These are phyloP conservation scores for Drosophila littoralis DNA, from an alignment of 1,140 invertebrate species.

Conservation along the genomic window DNA sequence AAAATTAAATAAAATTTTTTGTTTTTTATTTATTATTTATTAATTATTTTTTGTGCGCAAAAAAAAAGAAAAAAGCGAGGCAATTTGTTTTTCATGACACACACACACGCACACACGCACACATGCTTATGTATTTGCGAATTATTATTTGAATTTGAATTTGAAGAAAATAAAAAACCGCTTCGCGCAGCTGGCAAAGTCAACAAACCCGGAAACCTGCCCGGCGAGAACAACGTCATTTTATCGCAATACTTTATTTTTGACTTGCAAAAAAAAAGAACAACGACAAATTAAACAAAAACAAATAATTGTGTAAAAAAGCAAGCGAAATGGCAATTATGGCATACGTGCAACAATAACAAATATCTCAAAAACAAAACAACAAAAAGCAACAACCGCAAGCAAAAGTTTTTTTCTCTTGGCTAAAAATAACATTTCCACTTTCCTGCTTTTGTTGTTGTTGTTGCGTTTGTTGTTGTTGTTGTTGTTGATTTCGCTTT, in stretches of 20 bases:
- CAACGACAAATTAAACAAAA: constrained; percentile 38
- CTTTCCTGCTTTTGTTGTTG: constrained; percentile 27
- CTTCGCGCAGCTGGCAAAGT: constrained; percentile 58
- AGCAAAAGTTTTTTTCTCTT: constrained; percentile 58
- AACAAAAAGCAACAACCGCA: constrained; percentile 37
- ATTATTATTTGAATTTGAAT: constrained; percentile 58
- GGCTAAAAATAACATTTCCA: constrained; percentile 60
- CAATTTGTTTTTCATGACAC: constrained; percentile 50
- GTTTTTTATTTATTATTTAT: constrained; percentile 7
- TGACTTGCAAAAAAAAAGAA: constrained; percentile 39
- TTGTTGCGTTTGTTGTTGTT: constrained; percentile 25
- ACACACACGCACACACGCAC: background rate
- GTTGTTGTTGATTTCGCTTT: constrained; percentile 49
- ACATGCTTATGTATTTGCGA: constrained; percentile 29
- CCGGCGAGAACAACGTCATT: constrained; percentile 66
- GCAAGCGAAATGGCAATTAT: constrained; percentile 1
- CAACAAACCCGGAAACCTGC: constrained; percentile 79
- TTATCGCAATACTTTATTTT: constrained; percentile 70
- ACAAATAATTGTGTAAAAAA: constrained; percentile 19
- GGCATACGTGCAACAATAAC: constrained; percentile 13
- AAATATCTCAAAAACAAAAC: constrained; percentile 28
- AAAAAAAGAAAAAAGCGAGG: constrained; percentile 9
- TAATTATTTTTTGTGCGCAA: constrained; percentile 35
- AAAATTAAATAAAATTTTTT: constrained; percentile 11
- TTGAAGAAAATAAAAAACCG: constrained; percentile 25